Evolutionary conservation across 1,140 invertebrate genomes (phyloP), one percentile per base, ranked within the genome.

Genomic region (Drosophila ambigua): DNA sequence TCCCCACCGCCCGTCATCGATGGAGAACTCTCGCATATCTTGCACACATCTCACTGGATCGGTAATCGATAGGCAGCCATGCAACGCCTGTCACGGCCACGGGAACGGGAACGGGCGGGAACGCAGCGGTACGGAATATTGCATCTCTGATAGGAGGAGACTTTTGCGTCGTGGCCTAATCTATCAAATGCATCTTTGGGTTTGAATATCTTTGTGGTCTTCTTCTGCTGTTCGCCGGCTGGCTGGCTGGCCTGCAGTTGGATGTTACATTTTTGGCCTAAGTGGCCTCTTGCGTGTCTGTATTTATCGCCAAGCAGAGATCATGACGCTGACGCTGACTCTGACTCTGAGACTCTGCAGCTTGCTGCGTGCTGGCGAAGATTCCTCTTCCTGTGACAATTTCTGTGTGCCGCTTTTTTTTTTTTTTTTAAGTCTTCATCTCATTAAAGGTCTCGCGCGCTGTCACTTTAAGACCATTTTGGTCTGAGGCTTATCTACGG

Each of bases 221-320:
- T 55, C 20, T 1, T 20, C 20, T 20, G 20, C 20, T 20, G 20
- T 20, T 20, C 20, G 20, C 20, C 2, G 20, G 20, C 20, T 20
- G 20, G 20, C 24, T 11, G 28, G 46, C 41, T 44, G 48, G 41
- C 51, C 28, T 2, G 28, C 28, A 31, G 7, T 31, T 9, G 60
- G 60, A 64, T 77, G 82, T 71, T 84, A 85, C 77, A 87, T 85
- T 81, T 85, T 73, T 85, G 72, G 77, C 78, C 73, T 81, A 85
- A 85, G 81, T 85, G 83, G 82, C 81, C 82, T 77, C 76, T 85
- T 69, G 81, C 78, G 81, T 77, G 81, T 68, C 73, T 23, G 49
- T 41, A 26, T 63, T 65, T 49, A 35, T 66, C 63, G 63, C 45
- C 35, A 7, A 39, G 35, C 6, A 35, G 60, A 45, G 63, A 66